Conservation (phyloP, 2,113 vertebrate genomes). For the Phalacrocorax brasilianus region DNA sequence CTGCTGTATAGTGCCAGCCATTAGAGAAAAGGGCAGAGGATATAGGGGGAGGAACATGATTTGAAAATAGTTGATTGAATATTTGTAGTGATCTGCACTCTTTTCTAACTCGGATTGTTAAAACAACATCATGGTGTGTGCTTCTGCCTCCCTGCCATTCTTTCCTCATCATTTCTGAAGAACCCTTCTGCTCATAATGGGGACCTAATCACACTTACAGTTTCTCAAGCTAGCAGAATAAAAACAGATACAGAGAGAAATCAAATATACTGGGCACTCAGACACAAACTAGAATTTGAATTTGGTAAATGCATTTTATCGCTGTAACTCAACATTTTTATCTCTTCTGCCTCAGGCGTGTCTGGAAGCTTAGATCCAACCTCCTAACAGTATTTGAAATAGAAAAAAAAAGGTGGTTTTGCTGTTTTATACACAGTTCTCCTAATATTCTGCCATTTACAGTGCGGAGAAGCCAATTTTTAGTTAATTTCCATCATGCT, state of each 20-base stretch:
- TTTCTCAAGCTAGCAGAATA: constrained; percentile 2
- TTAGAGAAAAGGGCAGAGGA: not conserved
- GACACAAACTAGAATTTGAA: constrained; percentile 31
- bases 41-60: not conserved
- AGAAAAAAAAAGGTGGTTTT: not conserved
- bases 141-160: not conserved
- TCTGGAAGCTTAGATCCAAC: constrained; percentile 25
- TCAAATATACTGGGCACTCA: not conserved
- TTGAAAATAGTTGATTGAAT: not conserved
- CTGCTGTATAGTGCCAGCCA: not conserved
- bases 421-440: not conserved
- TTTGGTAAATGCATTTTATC: constrained; percentile 25
- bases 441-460: not conserved
- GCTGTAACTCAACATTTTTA: not conserved
- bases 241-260: not conserved
- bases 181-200: not conserved
- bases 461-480: not conserved
- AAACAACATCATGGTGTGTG: not conserved
- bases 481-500: not conserved
- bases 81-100: not conserved
- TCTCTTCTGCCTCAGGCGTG: constrained; percentile 20
- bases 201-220: not conserved
- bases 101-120: not conserved
- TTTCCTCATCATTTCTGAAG: not conserved
- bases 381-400: not conserved